Conservation (phyloP, 2,888 invertebrate genomes). For the Oscheius myriophilus region DNA sequence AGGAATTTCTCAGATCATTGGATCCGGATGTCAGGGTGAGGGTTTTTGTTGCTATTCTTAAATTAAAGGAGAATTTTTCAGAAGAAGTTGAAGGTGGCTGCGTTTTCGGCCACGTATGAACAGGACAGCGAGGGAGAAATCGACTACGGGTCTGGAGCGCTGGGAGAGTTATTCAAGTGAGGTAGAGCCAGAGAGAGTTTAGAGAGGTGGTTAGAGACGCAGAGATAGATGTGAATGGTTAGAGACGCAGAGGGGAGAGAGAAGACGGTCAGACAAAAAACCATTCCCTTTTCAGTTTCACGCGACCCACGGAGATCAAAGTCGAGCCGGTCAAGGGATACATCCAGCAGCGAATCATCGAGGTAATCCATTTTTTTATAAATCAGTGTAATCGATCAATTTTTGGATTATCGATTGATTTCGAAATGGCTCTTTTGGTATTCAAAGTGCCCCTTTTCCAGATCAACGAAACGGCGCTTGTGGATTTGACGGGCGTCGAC, state of each 20-base stretch:
- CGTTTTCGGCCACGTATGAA: slow-evolving; percentile 16
- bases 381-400: too few species aligned
- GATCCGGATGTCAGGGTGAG: neutral
- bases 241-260: too few species aligned
- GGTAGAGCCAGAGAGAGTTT: neutral
- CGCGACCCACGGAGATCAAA: neutral
- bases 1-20: slow-evolving; percentile 1
- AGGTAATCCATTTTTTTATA: slow-evolving; percentile 4
- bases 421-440: too few species aligned
- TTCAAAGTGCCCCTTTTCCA: too few species aligned
- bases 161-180: slow-evolving; percentile 1
- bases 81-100: slow-evolving; percentile 8
- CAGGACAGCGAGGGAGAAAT: neutral
- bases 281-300: too few species aligned
- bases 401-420: too few species aligned
- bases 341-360: slow-evolving; percentile 14
- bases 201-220: neutral
- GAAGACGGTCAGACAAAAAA: too few species aligned
- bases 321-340: neutral
- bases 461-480: too few species aligned
- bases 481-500: too few species aligned
- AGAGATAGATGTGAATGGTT: too few species aligned
- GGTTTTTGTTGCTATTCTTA: too few species aligned
- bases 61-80: neutral
- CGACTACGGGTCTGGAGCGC: neutral